Evolutionary conservation across 2,113 vertebrate species (phyloP).

Genomic region (Balaenoptera acutorostrata): DNA sequence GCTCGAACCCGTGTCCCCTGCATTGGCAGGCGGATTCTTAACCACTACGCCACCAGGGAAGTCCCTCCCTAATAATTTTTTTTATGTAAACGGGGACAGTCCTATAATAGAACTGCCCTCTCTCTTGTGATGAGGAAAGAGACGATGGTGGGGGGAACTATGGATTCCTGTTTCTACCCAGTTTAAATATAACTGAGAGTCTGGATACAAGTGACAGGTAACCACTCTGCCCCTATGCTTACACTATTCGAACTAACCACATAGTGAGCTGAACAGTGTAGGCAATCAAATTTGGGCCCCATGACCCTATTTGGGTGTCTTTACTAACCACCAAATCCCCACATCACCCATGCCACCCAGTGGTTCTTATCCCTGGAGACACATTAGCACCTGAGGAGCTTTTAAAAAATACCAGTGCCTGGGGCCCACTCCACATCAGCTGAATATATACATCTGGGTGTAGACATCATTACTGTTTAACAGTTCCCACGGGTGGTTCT

Average conservation of each 20-base stretch:
- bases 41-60: too few relatives aligned
- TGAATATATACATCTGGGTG: not conserved
- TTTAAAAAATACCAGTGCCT: not conserved
- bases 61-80: not conserved
- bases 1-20: too few relatives aligned
- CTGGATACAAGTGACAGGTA: not conserved
- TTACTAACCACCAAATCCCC: not conserved
- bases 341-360: not conserved
- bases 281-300: not conserved
- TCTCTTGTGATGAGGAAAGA: not conserved
- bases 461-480: not conserved
- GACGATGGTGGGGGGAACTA: not conserved
- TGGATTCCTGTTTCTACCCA: not conserved
- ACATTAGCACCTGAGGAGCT: not conserved
- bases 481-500: not conserved
- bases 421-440: not conserved
- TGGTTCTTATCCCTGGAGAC: not conserved
- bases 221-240: not conserved
- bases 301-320: not conserved
- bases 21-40: too few relatives aligned
- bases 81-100: not conserved
- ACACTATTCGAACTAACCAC: not conserved
- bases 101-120: not conserved
- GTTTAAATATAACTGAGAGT: constrained; percentile 25
- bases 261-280: not conserved